These are phyloP conservation scores for Scelioninae gen. 1 DNA, from an alignment of 2,888 invertebrate species.

Conservation along the genomic window DNA sequence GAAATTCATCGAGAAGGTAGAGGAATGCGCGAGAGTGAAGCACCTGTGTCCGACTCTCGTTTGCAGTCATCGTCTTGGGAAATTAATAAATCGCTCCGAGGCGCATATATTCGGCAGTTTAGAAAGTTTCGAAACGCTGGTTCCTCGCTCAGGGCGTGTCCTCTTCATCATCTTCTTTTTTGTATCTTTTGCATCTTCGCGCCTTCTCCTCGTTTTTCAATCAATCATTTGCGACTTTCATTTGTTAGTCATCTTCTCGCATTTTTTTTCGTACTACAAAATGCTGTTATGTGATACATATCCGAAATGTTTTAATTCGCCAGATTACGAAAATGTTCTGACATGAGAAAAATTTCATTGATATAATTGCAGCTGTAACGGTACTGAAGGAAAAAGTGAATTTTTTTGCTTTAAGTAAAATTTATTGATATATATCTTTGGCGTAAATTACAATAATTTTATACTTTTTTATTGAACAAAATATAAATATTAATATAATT, in stretches of 20 bases:
- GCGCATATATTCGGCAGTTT: slow-evolving; percentile 65
- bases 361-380: slow-evolving; percentile 29
- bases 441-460: no score
- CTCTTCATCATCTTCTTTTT: slow-evolving; percentile 10
- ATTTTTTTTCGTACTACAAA: slow-evolving; percentile 9
- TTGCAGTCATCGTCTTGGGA: slow-evolving; percentile 59
- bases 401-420: not conserved
- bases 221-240: slow-evolving; percentile 43
- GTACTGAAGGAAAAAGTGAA: slow-evolving; percentile 4
- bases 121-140: slow-evolving; percentile 70
- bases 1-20: slow-evolving; percentile 56
- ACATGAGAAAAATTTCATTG: slow-evolving; percentile 30
- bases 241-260: slow-evolving; percentile 25
- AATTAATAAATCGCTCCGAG: slow-evolving; percentile 70
- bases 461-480: not conserved
- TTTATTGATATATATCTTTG: not conserved
- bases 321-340: slow-evolving; percentile 21
- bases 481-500: not conserved
- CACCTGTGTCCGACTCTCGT: slow-evolving; percentile 67
- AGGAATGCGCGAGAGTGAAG: slow-evolving; percentile 53
- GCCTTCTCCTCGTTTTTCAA: slow-evolving; percentile 29
- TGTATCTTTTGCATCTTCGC: slow-evolving; percentile 10
- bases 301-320: slow-evolving; percentile 22
- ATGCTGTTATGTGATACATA: slow-evolving; percentile 13
- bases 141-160: slow-evolving; percentile 66